A percentile compares a stretch with the other conserved stretches of the same genome.
Conservation (phyloP, 2,888 invertebrate genomes). For the Silvanus unidentatus region DNA sequence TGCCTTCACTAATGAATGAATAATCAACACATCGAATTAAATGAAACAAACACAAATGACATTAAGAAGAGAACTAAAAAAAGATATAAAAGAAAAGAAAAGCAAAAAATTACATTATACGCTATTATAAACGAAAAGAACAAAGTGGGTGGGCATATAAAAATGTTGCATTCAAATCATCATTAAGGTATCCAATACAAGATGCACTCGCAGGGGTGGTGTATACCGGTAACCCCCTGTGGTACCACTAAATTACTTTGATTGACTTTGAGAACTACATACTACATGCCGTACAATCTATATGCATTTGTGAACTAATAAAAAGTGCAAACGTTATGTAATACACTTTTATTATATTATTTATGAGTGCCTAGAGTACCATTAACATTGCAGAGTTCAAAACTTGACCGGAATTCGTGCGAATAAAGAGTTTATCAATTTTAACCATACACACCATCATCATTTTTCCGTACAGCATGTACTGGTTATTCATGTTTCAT, state of each 20-base stretch:
- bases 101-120: background rate
- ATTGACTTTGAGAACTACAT: constrained; percentile 15
- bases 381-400: no score
- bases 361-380: no score
- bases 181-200: constrained; percentile 11
- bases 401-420: no score
- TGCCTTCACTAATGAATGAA: background rate
- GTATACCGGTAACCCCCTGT: constrained; percentile 18
- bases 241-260: constrained; percentile 22
- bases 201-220: constrained; percentile 14
- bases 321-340: no score
- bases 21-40: background rate
- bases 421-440: no score
- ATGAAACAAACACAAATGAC: constrained; percentile 3
- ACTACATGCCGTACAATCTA: background rate
- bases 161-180: constrained; percentile 13
- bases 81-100: background rate
- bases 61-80: no score
- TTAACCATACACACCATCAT: no score
- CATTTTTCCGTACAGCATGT: no score
- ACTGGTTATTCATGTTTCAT: no score
- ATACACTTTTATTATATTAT: no score
- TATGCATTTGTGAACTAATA: constrained; percentile 10
- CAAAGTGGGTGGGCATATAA: constrained; percentile 19
- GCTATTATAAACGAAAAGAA: constrained; percentile 8